Evolutionary conservation across 2,888 invertebrate species (phyloP), one percentile per base, ranked within the genome.

Genomic region (Synanthedon vespiformis): DNA sequence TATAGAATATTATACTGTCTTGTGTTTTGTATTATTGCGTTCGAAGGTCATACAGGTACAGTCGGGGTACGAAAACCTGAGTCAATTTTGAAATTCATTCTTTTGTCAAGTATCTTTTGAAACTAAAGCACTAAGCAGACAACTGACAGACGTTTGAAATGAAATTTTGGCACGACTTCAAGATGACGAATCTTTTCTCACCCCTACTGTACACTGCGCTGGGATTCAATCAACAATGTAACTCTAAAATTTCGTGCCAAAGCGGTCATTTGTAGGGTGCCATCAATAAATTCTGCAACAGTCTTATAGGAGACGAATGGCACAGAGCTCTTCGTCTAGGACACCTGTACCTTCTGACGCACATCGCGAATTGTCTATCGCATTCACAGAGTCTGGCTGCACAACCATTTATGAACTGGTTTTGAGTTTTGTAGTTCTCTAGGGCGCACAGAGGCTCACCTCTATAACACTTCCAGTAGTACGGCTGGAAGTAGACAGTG

Each of bases 401-500:
- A 68, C 95, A 96, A 0, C 92, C 90, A 55, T 82, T 84, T 49
- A 85, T 66, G 53, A 75, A 62, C 49, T 80, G 70, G 55, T 78
- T 60, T 48, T 71, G 64, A 1, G 74, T 70, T 54, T 72, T 64
- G 54, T 76, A 73, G 70, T 84, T 78, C 62, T 80, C 88, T 67
- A 89, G 80, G 83, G 94, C 92, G 71, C 96, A 96, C 40, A 94
- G 86, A 0, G 96, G 95, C 64, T 90, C 89, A 1, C 93, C 92
- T 10, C 89, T 89, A 75, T 92, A 92, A 74, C 96, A 96, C 68
- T 92, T 93, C 96, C 96, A 96, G 63, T 93, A 91, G 74, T 96
- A 96, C 2, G 95, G 95, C 58, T 95, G 92, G 69, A 96, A 92
- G 83, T 96, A 96, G 55, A 94, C 93, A 14, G 94, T 89, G 76